Evolutionary conservation across 2,113 vertebrate genomes (phyloP).

Genomic region (pig (Sus scrofa)): T2T-Sscrofa CM000829.6:20048001-20048500

Average conservation of each 20-base stretch:
- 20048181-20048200: no score
- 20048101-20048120: no score
- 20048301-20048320: not conserved
- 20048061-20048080: no score
- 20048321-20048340: rapidly evolving
- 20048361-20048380: rapidly evolving
- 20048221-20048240: no score
- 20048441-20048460: rapidly evolving
- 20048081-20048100: no score
- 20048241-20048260: no score
- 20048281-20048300: no score
- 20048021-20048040: rapidly evolving
- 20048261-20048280: no score
- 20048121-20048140: no score
- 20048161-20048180: no score
- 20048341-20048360: not conserved
- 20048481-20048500: rapidly evolving
- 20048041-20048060: not conserved
- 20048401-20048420: not conserved
- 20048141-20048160: no score
- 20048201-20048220: no score
- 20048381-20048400: not conserved
- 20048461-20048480: rapidly evolving
- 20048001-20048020: not conserved
- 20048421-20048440: rapidly evolving